Percentiles rank a stretch among this genome's conserved stretches.
phyloP scores from a whole-genome alignment of 35 echinoderm and acorn worm genomes.

The Holothuria glaberrima region DNA sequence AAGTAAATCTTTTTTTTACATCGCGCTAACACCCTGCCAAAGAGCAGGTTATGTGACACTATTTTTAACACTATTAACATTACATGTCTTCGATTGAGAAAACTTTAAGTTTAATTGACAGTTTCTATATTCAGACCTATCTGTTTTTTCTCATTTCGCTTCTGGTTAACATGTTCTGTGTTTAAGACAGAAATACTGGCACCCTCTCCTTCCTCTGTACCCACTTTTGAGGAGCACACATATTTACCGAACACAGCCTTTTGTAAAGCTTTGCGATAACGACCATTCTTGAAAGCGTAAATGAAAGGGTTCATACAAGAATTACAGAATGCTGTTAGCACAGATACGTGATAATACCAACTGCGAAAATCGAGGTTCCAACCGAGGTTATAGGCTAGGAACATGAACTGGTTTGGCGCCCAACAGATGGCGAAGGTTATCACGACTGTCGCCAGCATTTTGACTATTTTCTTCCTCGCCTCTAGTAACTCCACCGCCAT shows the following conservation, averaged over 20 bases:
- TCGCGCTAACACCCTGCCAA: too few relatives aligned
- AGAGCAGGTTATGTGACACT: too few relatives aligned
- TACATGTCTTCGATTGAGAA: too few relatives aligned
- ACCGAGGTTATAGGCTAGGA: constrained; percentile 86
- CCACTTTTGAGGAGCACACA: neutral
- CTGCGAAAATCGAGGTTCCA: constrained; percentile 74
- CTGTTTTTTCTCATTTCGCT: too few relatives aligned
- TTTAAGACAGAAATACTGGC: constrained; percentile 1
- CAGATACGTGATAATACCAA: constrained; percentile 87
- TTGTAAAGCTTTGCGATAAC: constrained; percentile 73
- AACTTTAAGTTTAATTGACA: too few relatives aligned
- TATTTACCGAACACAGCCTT: constrained; percentile 54
- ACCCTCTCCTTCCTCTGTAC: neutral
- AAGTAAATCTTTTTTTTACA: too few relatives aligned
- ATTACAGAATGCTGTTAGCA: constrained; percentile 90
- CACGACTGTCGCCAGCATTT: constrained; percentile 82
- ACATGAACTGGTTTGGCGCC: constrained; percentile 94
- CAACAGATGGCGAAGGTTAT: constrained; percentile 93
- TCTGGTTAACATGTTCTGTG: neutral
- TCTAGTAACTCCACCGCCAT: constrained; percentile 74
- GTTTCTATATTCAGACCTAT: too few relatives aligned
- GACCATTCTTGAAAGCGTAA: constrained; percentile 89
- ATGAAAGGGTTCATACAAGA: constrained; percentile 94
- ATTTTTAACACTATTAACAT: too few relatives aligned
- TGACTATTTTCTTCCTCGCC: constrained; percentile 84